A percentile compares a stretch with the other conserved stretches of the same genome.
These are phyloP conservation scores for Dasypogon diadema DNA, from an alignment of 2,888 invertebrate species.

Conservation along the genomic window DNA sequence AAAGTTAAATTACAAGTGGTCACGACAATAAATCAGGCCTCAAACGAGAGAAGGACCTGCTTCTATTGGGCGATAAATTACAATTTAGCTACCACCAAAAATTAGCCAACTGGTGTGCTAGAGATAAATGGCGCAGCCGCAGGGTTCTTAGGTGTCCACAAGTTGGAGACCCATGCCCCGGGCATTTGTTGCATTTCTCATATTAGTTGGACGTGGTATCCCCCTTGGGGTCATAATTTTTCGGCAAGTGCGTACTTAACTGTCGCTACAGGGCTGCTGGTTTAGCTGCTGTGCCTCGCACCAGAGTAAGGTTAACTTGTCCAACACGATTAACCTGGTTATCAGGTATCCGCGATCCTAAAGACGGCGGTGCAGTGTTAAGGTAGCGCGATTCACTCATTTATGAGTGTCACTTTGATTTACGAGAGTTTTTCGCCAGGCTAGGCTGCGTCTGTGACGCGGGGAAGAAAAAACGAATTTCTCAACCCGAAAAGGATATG, in stretches of 20 bases:
- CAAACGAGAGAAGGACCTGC: slow-evolving; percentile 44
- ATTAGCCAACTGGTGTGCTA: slow-evolving; percentile 34
- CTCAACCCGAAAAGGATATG: slow-evolving; percentile 37
- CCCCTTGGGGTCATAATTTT: slow-evolving; percentile 46
- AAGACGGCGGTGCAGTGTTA: not conserved
- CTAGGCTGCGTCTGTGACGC: not conserved
- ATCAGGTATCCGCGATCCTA: not conserved
- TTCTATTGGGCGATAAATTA: slow-evolving; percentile 49
- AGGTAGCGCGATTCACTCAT: slow-evolving; percentile 49
- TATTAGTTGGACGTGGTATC: slow-evolving; percentile 15
- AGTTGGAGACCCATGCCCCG: not conserved
- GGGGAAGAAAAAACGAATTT: slow-evolving; percentile 1
- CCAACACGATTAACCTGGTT: slow-evolving; percentile 38
- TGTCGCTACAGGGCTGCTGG: slow-evolving; percentile 50
- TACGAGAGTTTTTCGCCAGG: not conserved
- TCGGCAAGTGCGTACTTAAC: slow-evolving; percentile 49
- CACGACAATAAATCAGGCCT: slow-evolving; percentile 36
- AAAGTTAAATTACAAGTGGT: slow-evolving; percentile 31
- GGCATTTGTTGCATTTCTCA: not conserved
- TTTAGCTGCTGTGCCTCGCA: slow-evolving; percentile 20
- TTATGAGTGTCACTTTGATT: slow-evolving; percentile 50
- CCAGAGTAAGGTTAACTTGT: slow-evolving; percentile 11
- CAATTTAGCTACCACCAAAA: slow-evolving; percentile 51
- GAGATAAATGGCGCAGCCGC: slow-evolving; percentile 35
- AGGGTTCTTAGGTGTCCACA: slow-evolving; percentile 37